Evolutionary conservation across 2,797 vertebrate genomes (phyloP).

Genomic region (Mionectes olivaceus): DNA sequence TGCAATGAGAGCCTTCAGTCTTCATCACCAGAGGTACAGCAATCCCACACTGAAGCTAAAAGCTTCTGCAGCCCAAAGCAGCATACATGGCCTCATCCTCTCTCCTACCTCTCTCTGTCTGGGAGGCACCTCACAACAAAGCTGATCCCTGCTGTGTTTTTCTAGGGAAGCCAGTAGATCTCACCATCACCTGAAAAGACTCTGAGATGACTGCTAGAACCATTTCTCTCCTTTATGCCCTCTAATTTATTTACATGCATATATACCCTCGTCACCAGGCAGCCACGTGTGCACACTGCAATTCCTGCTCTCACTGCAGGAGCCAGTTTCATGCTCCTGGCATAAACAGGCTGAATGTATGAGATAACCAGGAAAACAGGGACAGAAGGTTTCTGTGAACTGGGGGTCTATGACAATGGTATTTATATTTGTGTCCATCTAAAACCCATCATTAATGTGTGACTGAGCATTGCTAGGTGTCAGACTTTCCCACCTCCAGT

Average conservation of each 20-base stretch:
- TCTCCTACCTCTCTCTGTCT: background rate
- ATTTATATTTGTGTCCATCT: background rate
- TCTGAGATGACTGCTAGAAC: background rate
- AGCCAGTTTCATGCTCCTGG: background rate
- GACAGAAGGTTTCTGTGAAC: background rate
- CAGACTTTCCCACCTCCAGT: background rate
- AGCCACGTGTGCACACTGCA: background rate
- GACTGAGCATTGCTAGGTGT: background rate
- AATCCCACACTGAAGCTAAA: background rate
- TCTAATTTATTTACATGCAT: background rate
- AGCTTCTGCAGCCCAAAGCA: background rate
- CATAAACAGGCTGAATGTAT: background rate
- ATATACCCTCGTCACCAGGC: fast-evolving
- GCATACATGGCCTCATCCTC: background rate
- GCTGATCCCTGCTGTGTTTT: background rate
- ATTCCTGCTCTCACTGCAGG: fast-evolving
- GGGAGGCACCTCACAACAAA: background rate
- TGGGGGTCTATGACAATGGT: background rate
- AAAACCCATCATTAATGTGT: background rate
- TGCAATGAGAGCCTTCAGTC: background rate
- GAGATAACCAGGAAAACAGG: background rate
- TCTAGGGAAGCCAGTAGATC: fast-evolving
- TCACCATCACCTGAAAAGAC: background rate
- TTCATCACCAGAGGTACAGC: background rate
- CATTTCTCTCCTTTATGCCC: background rate